Evolutionary conservation across 2,888 invertebrate genomes (phyloP).

Genomic region (Drosophila imparisetae): DNA sequence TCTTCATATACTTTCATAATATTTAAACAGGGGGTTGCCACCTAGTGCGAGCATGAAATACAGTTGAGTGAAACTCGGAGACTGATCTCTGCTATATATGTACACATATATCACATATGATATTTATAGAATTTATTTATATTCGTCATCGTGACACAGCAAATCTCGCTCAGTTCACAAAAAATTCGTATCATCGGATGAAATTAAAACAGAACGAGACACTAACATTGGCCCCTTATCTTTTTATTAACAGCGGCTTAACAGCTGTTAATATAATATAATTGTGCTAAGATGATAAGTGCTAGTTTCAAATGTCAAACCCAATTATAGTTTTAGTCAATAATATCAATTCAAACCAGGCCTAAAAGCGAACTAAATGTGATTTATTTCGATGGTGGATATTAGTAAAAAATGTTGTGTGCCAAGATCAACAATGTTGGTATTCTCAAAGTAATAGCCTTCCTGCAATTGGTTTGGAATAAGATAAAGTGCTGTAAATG

Average conservation of each 20-base stretch:
- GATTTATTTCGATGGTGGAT: neutral
- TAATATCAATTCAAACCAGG: neutral
- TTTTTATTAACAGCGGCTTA: conserved; percentile 10
- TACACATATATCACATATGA: neutral
- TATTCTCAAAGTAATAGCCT: neutral
- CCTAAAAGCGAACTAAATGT: neutral
- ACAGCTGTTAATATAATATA: conserved; percentile 13
- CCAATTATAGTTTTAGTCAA: neutral
- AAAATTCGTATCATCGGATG: neutral
- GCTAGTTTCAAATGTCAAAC: neutral
- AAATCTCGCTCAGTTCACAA: conserved; percentile 13
- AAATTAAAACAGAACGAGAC: conserved; percentile 24
- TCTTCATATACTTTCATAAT: neutral
- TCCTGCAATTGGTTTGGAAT: neutral
- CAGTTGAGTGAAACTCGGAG: neutral
- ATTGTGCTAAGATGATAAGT: conserved; percentile 27
- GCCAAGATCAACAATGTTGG: neutral
- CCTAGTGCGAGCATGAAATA: neutral
- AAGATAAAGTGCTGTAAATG: neutral
- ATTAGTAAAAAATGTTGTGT: neutral
- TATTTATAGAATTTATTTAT: neutral
- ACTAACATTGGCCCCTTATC: conserved; percentile 8
- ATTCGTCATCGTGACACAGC: neutral
- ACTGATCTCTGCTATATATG: neutral
- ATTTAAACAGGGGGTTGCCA: neutral